A percentile compares a stretch with the other conserved stretches of the same genome.
These are phyloP conservation scores for Anhinga anhinga DNA, from an alignment of 2,113 vertebrate species.

Conservation along the genomic window DNA sequence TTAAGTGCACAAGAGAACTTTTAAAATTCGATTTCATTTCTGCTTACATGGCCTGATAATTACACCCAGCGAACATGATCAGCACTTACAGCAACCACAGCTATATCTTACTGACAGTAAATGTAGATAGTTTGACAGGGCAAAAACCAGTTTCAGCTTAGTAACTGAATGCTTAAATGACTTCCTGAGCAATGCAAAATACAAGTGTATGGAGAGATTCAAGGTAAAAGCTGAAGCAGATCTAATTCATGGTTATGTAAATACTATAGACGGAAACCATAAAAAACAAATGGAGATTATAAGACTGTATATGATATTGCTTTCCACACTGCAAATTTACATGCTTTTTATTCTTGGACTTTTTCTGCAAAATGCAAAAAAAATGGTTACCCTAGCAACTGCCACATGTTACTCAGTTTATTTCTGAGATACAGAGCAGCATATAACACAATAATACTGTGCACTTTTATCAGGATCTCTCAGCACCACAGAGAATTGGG, in stretches of 20 bases:
- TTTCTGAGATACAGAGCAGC: neutral
- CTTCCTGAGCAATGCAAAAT: neutral
- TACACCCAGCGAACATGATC: neutral
- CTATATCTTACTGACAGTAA: neutral
- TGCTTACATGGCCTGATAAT: neutral
- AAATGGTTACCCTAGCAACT: slow-evolving; percentile 74
- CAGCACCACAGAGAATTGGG: neutral
- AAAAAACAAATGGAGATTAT: slow-evolving; percentile 10
- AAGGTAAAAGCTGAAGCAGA: neutral
- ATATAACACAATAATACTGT: slow-evolving; percentile 26
- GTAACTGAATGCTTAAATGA: neutral
- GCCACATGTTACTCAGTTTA: slow-evolving; percentile 55
- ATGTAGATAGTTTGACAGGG: neutral
- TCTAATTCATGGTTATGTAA: slow-evolving; percentile 4
- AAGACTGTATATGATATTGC: neutral
- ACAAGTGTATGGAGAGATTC: neutral
- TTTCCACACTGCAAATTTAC: slow-evolving; percentile 50
- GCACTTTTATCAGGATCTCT: slow-evolving; percentile 2
- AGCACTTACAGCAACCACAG: neutral
- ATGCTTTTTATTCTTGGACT: slow-evolving; percentile 58
- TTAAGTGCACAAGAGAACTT: neutral
- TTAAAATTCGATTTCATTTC: neutral
- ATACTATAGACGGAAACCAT: neutral
- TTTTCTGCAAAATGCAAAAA: slow-evolving; percentile 67
- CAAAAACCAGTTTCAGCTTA: neutral